Evolutionary conservation across 2,888 invertebrate genomes (phyloP).

Genomic region (Leptinotarsa tumamoca): DNA sequence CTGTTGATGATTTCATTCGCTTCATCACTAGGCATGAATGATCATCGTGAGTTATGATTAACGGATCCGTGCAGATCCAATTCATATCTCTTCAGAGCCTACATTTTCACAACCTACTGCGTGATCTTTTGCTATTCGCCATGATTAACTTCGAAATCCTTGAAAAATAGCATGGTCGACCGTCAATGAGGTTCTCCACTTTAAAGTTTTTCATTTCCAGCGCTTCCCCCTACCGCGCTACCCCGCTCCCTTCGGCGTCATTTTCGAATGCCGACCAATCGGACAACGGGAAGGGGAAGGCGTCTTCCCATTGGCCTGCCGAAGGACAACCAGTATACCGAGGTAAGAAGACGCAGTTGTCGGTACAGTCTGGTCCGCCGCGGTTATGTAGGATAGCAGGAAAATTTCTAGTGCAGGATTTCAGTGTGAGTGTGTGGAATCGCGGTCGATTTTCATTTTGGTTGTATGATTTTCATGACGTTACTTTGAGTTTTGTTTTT

Average conservation of each 20-base stretch:
- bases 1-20: neutral
- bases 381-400: conserved; percentile 41
- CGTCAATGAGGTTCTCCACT: conserved; percentile 55
- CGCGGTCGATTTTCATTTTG: conserved; percentile 14
- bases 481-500: conserved; percentile 35
- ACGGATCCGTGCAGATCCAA: conserved; percentile 15
- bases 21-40: neutral
- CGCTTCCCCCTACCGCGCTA: conserved; percentile 37
- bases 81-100: conserved; percentile 13
- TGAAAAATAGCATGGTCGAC: conserved; percentile 62
- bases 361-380: conserved; percentile 38
- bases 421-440: conserved; percentile 21
- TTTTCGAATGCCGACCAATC: conserved; percentile 61
- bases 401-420: conserved; percentile 30
- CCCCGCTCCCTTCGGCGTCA: conserved; percentile 49
- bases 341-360: conserved; percentile 39
- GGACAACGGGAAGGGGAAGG: conserved; percentile 57
- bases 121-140: conserved; percentile 50
- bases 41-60: conserved; percentile 9
- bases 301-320: conserved; percentile 57
- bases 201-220: conserved; percentile 51
- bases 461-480: conserved; percentile 26
- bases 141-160: conserved; percentile 49
- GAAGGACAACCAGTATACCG: conserved; percentile 61
- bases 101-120: conserved; percentile 35